phyloP scores from a whole-genome alignment of 2,113 vertebrate species.

The Otus sunia region DNA sequence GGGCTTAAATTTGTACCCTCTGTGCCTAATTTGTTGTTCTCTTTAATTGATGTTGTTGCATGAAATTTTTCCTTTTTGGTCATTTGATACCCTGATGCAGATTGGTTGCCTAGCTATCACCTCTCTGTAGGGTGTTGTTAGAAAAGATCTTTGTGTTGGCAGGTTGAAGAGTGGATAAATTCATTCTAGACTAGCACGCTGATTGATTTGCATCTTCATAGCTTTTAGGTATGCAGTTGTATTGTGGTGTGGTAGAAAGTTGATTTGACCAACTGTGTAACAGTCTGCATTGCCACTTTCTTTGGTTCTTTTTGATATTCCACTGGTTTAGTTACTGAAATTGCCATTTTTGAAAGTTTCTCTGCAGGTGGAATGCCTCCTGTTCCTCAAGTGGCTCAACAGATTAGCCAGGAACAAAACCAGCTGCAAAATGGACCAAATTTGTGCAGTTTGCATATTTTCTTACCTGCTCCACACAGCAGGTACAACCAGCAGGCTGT shows the following conservation, averaged over 20 bases:
- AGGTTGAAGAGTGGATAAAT: background rate
- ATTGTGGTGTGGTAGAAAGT: background rate
- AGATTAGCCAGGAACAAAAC: conserved; percentile 82
- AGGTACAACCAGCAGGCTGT: conserved; percentile 54
- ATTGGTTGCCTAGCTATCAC: background rate
- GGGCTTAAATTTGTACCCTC: background rate
- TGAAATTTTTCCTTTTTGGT: background rate
- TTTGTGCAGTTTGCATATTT: conserved; percentile 81
- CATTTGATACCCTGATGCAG: background rate
- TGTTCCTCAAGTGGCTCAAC: conserved; percentile 78
- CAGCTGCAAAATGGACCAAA: conserved; percentile 86
- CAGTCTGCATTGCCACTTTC: background rate
- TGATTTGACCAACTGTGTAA: background rate
- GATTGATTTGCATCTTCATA: background rate
- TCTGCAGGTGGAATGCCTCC: conserved; percentile 84
- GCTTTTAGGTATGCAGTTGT: background rate
- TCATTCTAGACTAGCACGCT: background rate
- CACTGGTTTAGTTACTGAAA: background rate
- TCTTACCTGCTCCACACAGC: conserved; percentile 66
- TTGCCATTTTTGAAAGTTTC: background rate
- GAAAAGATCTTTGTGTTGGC: background rate
- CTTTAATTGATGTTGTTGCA: background rate
- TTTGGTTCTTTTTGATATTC: background rate
- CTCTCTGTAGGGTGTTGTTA: background rate
- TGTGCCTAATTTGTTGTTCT: conserved; percentile 13